Percentiles rank a stretch among this genome's conserved stretches.
These are phyloP conservation scores for Dendrocincla fuliginosa DNA, from an alignment of 2,797 vertebrate genomes.

Conservation along the genomic window DNA sequence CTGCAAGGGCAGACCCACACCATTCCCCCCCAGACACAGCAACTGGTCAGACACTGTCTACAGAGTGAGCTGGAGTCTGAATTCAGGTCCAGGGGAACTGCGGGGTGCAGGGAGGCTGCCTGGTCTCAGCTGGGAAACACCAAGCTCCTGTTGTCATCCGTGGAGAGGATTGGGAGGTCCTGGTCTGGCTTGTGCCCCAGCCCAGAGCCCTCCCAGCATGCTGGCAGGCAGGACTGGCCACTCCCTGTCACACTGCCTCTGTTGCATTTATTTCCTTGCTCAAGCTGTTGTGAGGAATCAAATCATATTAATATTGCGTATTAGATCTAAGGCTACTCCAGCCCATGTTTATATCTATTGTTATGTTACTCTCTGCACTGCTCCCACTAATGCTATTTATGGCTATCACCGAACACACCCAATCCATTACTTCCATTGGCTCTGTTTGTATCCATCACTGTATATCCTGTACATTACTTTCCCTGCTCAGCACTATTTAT, in stretches of 20 bases:
- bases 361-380: not conserved
- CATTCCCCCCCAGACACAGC: not conserved
- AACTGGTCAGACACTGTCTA: not conserved
- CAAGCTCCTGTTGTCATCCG: not conserved
- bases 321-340: not conserved
- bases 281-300: not conserved
- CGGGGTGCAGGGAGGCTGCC: not conserved
- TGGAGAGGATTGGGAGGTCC: not conserved
- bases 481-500: constrained; percentile 8
- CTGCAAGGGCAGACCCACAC: not conserved
- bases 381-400: constrained; percentile 49
- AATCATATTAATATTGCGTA: not conserved
- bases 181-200: not conserved
- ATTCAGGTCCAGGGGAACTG: rapidly evolving
- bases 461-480: not conserved
- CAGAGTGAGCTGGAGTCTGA: too few species aligned
- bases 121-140: not conserved
- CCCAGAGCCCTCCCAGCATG: rapidly evolving
- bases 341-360: not conserved
- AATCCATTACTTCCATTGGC: not conserved
- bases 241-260: not conserved
- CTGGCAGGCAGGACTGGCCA: rapidly evolving
- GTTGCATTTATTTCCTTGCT: not conserved
- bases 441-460: not conserved
- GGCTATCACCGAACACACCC: not conserved